Conservation (phyloP, 2,797 vertebrate genomes). For the Danio tinwini region DNA sequence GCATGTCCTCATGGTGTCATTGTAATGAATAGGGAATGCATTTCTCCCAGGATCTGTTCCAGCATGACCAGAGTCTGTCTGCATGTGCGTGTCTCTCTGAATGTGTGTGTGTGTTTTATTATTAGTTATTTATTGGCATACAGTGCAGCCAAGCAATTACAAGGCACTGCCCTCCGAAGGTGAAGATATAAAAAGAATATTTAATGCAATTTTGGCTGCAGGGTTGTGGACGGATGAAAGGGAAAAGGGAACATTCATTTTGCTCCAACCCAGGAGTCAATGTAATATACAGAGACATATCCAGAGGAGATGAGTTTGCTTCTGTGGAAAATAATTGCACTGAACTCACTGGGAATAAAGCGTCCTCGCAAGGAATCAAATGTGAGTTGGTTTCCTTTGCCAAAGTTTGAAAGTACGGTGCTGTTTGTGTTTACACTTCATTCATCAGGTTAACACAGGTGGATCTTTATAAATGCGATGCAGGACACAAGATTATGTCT, state of each 20-base stretch:
- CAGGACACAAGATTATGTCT: background rate
- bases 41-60: conserved; percentile 28
- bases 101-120: conserved; percentile 6
- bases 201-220: conserved; percentile 45
- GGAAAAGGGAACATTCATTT: conserved; percentile 45
- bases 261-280: conserved; percentile 38
- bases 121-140: conserved; percentile 47
- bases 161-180: conserved; percentile 39
- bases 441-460: conserved; percentile 3
- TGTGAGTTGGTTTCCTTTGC: conserved; percentile 2
- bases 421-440: background rate
- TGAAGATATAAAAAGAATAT: conserved; percentile 55
- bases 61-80: conserved; percentile 27
- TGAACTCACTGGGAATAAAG: conserved; percentile 1
- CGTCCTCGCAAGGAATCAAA: conserved; percentile 2
- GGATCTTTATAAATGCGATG: background rate
- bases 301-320: conserved; percentile 47
- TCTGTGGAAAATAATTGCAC: conserved; percentile 42
- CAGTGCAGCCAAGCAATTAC: conserved; percentile 51
- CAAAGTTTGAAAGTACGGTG: background rate
- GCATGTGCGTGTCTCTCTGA: background rate
- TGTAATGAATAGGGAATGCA: conserved; percentile 21
- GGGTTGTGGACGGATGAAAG: conserved; percentile 48
- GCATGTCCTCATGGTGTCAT: conserved; percentile 30
- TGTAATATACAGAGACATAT: conserved; percentile 51